Percentiles rank a stretch among this genome's conserved stretches.
Evolutionary conservation across 2,113 vertebrate species (phyloP).

Genomic region (Piprites chloris): DNA sequence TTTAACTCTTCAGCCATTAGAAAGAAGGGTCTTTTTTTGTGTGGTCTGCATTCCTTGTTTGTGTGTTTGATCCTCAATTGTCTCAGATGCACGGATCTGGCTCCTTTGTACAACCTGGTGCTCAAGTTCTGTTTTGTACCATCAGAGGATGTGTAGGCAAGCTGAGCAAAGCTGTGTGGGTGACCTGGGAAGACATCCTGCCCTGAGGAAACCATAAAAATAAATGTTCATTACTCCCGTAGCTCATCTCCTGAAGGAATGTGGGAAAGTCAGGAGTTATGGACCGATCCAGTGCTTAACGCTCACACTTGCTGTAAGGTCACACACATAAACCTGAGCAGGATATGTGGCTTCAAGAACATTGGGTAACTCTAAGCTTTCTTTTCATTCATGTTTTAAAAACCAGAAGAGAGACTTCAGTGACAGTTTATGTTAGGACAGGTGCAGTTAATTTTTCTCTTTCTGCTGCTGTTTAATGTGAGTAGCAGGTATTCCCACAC

Average conservation of each 20-base stretch:
- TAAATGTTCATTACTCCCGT: not conserved
- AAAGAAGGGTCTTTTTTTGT: not conserved
- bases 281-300: rapidly evolving
- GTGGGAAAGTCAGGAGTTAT: not conserved
- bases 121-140: not conserved
- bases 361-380: not conserved
- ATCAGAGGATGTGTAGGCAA: not conserved
- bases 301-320: not conserved
- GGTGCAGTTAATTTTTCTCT: not conserved
- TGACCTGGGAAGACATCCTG: not conserved
- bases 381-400: not conserved
- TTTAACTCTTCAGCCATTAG: not conserved
- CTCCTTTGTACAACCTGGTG: not conserved
- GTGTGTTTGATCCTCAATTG: not conserved
- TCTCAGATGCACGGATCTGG: too few relatives aligned
- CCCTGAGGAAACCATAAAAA: not conserved
- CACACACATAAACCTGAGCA: not conserved
- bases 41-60: not conserved
- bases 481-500: not conserved
- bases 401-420: not conserved
- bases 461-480: not conserved
- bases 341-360: not conserved
- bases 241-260: not conserved
- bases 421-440: not conserved
- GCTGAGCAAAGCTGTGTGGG: not conserved